A percentile compares a stretch with the other conserved stretches of the same genome.
Conservation (phyloP, 2,797 vertebrate species). For the Lemur catta region DNA sequence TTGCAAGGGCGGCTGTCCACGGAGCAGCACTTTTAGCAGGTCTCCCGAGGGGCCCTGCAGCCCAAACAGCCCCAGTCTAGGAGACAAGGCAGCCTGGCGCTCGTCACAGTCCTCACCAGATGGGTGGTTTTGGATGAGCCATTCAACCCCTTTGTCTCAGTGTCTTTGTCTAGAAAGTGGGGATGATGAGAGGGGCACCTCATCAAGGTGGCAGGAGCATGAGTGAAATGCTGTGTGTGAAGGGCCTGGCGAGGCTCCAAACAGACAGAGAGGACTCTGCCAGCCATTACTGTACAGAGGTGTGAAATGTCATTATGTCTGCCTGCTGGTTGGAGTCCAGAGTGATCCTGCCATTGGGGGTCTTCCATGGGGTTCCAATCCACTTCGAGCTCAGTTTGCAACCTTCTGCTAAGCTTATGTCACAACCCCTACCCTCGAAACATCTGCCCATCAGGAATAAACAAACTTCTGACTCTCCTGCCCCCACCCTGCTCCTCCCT, state of each 20-base stretch:
- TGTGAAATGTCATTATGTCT: background rate
- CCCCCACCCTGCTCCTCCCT: no score
- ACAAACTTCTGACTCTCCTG: background rate
- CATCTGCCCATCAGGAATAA: background rate
- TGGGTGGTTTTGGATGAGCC: background rate
- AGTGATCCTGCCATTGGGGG: background rate
- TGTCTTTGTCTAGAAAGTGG: background rate
- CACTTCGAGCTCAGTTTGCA: background rate
- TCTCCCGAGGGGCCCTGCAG: background rate
- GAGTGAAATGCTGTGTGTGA: fast-evolving
- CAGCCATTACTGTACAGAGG: fast-evolving
- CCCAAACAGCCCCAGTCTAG: background rate
- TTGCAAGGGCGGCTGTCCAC: fast-evolving
- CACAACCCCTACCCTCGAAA: background rate
- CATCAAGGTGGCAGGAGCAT: fast-evolving
- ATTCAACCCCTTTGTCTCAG: background rate
- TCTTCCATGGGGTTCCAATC: background rate
- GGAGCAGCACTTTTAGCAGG: fast-evolving
- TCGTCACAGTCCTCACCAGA: background rate
- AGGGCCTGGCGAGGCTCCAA: background rate
- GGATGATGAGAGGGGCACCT: no score
- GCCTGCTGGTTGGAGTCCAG: background rate
- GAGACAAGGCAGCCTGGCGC: background rate
- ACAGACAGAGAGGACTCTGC: no score
- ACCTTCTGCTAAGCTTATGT: fast-evolving